Evolutionary conservation across 2,888 invertebrate genomes (phyloP).

Genomic region (Perithous albicinctus): DNA sequence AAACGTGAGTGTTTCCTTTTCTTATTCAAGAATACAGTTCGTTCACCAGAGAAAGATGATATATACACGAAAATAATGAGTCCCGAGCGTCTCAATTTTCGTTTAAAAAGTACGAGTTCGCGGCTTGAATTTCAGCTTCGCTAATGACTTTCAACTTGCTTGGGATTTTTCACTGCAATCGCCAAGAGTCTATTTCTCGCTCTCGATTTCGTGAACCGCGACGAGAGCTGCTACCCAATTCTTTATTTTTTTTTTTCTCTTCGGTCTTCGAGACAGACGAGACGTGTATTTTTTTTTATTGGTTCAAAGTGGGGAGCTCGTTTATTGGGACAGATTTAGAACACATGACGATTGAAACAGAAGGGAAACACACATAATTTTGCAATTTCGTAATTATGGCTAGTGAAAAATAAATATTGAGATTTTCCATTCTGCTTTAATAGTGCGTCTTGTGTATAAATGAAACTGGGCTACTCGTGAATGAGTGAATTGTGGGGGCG

Average conservation of each 20-base stretch:
- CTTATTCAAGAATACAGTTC: background rate
- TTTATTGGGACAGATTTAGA: background rate
- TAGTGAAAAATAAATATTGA: background rate
- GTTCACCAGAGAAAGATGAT: slow-evolving; percentile 3
- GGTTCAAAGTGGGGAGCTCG: background rate
- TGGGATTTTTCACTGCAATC: slow-evolving; percentile 8
- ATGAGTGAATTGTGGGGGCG: slow-evolving; percentile 11
- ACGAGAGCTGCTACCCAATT: background rate
- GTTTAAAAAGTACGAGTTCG: background rate
- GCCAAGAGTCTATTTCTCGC: slow-evolving; percentile 16
- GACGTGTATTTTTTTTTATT: background rate
- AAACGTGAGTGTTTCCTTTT: background rate
- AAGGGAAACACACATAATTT: slow-evolving; percentile 1
- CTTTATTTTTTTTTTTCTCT: slow-evolving; percentile 8
- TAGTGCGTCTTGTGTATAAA: background rate
- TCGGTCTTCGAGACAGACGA: background rate
- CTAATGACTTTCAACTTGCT: slow-evolving; percentile 46
- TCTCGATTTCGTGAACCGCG: slow-evolving; percentile 14
- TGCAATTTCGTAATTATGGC: background rate
- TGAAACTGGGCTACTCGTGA: slow-evolving; percentile 2
- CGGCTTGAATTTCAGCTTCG: slow-evolving; percentile 45
- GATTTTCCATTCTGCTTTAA: background rate
- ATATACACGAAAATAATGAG: slow-evolving; percentile 1
- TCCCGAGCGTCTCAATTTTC: slow-evolving; percentile 14
- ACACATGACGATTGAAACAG: background rate